Percentiles rank a stretch among this genome's conserved stretches.
Conservation (phyloP, 2,113 vertebrate species). For the Carollia perspicillata region DNA sequence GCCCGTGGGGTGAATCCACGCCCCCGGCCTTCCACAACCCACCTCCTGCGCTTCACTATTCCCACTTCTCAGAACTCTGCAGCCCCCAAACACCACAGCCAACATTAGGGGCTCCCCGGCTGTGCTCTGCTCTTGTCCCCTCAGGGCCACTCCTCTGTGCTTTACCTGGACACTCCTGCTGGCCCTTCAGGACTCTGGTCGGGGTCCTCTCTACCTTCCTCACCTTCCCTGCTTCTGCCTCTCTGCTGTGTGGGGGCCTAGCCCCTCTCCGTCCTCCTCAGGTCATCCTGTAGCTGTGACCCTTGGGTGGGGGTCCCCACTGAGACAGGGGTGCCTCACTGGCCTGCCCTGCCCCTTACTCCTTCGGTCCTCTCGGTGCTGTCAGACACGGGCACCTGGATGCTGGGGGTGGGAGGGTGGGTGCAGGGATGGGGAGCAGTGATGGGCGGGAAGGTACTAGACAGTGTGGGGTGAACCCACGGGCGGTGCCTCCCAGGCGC, state of each 20-base stretch:
- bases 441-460: fast-evolving
- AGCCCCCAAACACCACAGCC: not conserved
- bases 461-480: fast-evolving
- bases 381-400: not conserved
- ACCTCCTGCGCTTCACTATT: too few relatives aligned
- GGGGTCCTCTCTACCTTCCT: not conserved
- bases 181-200: too few relatives aligned
- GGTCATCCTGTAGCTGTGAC: fast-evolving
- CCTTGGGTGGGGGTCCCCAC: not conserved
- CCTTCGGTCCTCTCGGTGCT: not conserved
- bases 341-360: fast-evolving
- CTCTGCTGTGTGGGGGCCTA: not conserved
- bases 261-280: too few relatives aligned
- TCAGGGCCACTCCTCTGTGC: not conserved
- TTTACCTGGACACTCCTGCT: not conserved
- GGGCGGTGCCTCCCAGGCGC: fast-evolving
- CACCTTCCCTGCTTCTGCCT: not conserved
- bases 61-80: not conserved
- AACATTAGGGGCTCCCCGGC: fast-evolving
- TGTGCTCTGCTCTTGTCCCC: not conserved
- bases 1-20: fast-evolving
- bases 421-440: not conserved
- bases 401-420: not conserved
- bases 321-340: fast-evolving
- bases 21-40: not conserved